Evolutionary conservation across 2,113 vertebrate species (phyloP).

Genomic region (Ammodramus savannarum): DNA sequence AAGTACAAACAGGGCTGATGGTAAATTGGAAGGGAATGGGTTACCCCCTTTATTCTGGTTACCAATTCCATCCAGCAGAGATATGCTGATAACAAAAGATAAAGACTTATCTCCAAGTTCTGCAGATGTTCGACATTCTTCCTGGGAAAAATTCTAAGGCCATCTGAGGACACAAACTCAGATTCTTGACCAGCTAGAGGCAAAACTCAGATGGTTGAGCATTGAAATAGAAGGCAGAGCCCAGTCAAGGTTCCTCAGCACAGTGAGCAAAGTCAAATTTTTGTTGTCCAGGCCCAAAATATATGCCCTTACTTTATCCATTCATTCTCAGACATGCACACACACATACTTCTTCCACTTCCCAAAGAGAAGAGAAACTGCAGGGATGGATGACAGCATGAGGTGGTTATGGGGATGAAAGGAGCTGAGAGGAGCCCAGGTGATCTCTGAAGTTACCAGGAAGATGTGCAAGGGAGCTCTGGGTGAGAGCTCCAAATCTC

Average conservation of each 20-base stretch:
- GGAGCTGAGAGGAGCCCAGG: neutral
- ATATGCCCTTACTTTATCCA: no score
- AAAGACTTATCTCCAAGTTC: neutral
- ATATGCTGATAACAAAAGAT: neutral
- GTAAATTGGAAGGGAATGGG: neutral
- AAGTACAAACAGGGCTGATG: neutral
- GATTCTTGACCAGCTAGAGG: neutral
- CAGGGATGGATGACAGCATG: neutral
- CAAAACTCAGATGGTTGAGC: neutral
- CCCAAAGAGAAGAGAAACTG: neutral
- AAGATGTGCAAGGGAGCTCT: neutral
- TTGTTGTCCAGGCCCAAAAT: neutral
- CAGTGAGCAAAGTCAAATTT: neutral
- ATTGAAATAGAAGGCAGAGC: neutral
- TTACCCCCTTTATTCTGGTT: neutral
- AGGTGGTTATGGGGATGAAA: neutral
- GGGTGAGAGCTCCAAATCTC: neutral
- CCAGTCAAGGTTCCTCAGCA: neutral
- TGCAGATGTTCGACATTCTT: neutral
- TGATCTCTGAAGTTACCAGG: neutral
- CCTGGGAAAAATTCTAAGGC: neutral
- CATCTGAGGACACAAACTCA: neutral
- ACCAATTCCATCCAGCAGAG: neutral
- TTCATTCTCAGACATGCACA: neutral
- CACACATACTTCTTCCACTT: neutral